Percentiles rank a stretch among this genome's conserved stretches.
These are phyloP conservation scores for Beris chalybata DNA, from an alignment of 2,888 invertebrate species.

Conservation along the genomic window DNA sequence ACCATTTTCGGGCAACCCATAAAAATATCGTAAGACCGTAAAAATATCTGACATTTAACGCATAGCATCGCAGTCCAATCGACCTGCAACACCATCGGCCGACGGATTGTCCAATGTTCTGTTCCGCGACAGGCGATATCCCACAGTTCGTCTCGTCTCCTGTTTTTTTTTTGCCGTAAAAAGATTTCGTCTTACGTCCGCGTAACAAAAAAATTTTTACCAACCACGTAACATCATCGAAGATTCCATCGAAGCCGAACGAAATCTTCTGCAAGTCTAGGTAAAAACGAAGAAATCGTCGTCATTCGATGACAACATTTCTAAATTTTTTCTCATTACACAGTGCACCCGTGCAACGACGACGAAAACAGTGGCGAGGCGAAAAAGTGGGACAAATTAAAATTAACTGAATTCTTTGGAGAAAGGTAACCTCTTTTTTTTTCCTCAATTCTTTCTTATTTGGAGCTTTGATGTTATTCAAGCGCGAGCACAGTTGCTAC, in stretches of 20 bases:
- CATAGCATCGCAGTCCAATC: no score
- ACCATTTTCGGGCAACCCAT: no score
- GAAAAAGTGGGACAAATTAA: conserved; percentile 26
- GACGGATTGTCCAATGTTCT: background rate
- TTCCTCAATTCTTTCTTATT: background rate
- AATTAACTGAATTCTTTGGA: conserved; percentile 28
- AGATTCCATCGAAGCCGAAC: background rate
- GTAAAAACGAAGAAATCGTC: conserved; percentile 1
- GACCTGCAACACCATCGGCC: background rate
- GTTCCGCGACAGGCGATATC: background rate
- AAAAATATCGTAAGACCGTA: no score
- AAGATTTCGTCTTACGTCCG: conserved; percentile 6
- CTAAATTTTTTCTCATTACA: conserved; percentile 23
- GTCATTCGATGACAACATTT: conserved; percentile 23
- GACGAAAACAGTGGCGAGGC: conserved; percentile 25
- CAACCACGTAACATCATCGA: conserved; percentile 5
- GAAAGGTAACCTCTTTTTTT: conserved; percentile 33
- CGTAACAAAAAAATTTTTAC: background rate
- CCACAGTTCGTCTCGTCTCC: conserved; percentile 24
- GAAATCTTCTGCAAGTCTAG: conserved; percentile 17
- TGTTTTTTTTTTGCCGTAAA: conserved; percentile 15
- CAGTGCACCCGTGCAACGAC: conserved; percentile 21
- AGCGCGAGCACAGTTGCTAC: conserved; percentile 11
- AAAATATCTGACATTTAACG: no score
- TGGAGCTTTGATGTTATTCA: background rate